phyloP scores from a whole-genome alignment of 2,113 vertebrate genomes.

The Hyaena hyaena region DNA sequence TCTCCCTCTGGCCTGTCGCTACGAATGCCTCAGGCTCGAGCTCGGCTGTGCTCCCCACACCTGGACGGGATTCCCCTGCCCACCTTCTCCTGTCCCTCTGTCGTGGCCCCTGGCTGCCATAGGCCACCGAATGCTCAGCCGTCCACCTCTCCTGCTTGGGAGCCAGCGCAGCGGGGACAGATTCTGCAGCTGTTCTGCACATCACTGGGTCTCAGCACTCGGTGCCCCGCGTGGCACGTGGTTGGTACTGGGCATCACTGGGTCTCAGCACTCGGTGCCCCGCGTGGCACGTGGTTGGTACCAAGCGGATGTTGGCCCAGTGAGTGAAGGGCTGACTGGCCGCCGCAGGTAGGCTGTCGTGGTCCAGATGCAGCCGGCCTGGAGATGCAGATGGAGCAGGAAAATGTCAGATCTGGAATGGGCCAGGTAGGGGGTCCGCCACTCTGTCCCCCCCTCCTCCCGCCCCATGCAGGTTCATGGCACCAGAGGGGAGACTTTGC shows the following conservation, averaged over 20 bases:
- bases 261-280: background rate
- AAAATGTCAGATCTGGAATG: background rate
- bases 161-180: background rate
- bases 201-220: no score
- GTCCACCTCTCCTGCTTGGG: background rate
- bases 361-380: background rate
- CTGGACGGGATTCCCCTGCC: background rate
- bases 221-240: no score
- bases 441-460: background rate
- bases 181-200: background rate
- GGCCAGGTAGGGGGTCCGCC: background rate
- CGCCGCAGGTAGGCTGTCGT: accelerated
- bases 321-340: background rate
- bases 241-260: background rate
- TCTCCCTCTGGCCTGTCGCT: background rate
- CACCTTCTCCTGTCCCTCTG: no score
- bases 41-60: background rate
- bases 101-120: accelerated
- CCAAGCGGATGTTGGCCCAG: background rate
- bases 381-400: background rate
- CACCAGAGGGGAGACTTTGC: background rate
- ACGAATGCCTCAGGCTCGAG: no score
- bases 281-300: background rate
- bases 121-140: accelerated
- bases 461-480: background rate